Percentiles rank a stretch among this genome's conserved stretches.
These are phyloP conservation scores for Laothoe populi DNA, from an alignment of 2,888 invertebrate genomes.

Conservation along the genomic window DNA sequence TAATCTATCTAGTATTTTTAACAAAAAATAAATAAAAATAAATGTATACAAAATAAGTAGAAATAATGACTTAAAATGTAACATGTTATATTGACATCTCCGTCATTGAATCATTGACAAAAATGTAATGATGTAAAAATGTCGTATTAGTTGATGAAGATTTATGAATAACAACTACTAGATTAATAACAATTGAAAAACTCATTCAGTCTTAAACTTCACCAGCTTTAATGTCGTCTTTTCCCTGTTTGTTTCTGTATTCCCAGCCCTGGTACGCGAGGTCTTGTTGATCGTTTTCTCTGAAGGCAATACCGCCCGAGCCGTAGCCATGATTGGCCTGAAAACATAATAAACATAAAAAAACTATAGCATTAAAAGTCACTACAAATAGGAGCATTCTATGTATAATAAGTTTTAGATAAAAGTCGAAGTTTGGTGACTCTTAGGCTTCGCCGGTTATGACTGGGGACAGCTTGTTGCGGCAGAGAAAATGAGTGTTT, in stretches of 20 bases:
- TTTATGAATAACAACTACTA: too few relatives aligned
- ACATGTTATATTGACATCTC: too few relatives aligned
- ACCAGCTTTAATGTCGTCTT: slow-evolving; percentile 77
- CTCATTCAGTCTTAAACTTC: slow-evolving; percentile 57
- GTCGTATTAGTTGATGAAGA: too few relatives aligned
- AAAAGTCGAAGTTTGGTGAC: too few relatives aligned
- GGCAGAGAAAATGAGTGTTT: too few relatives aligned
- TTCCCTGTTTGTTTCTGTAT: slow-evolving; percentile 84
- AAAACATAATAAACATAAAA: slow-evolving; percentile 24
- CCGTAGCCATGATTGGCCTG: slow-evolving; percentile 69
- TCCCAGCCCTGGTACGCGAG: slow-evolving; percentile 91
- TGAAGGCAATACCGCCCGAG: slow-evolving; percentile 86
- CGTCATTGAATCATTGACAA: too few relatives aligned
- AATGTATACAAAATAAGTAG: not conserved
- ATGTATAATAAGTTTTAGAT: too few relatives aligned
- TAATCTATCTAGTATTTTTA: not conserved
- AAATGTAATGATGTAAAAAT: too few relatives aligned
- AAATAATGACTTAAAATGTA: not conserved
- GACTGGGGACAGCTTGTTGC: too few relatives aligned
- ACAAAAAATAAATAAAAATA: slow-evolving; percentile 13
- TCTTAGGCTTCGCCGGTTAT: too few relatives aligned
- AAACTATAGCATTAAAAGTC: too few relatives aligned
- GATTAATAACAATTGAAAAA: not conserved
- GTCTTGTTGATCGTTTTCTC: slow-evolving; percentile 87
- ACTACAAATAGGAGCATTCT: too few relatives aligned